These are phyloP conservation scores for Galago senegalensis DNA, from an alignment of 2,797 vertebrate species.

Conservation along the genomic window DNA sequence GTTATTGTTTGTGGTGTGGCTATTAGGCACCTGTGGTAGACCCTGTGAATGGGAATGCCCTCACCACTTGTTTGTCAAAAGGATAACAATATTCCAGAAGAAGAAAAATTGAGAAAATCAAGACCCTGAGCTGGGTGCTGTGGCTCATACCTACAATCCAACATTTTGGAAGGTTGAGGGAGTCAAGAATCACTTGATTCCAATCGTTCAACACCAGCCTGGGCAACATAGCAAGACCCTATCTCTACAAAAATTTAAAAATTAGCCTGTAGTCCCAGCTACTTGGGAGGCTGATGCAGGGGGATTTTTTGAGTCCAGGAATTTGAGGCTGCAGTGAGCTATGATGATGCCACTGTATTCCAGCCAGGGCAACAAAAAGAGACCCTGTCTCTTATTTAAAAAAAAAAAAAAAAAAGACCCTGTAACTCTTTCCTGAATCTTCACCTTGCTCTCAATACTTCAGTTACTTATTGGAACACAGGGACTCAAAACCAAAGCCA, in stretches of 20 bases:
- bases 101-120: neutral
- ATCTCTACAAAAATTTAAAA: neutral
- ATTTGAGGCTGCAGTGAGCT: neutral
- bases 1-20: neutral
- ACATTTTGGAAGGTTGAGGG: neutral
- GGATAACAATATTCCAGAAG: neutral
- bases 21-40: neutral
- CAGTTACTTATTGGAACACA: neutral
- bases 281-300: neutral
- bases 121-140: neutral
- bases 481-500: neutral
- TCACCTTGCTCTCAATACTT: neutral
- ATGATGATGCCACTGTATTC: neutral
- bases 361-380: neutral
- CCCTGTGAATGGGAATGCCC: neutral
- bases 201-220: neutral
- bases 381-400: neutral
- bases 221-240: neutral
- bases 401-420: neutral
- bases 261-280: neutral
- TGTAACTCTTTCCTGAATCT: neutral
- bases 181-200: neutral
- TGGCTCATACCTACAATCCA: neutral
- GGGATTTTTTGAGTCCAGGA: neutral
- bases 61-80: neutral